Conservation (phyloP, 2,113 vertebrate genomes). For the Ovis canadensis region DNA sequence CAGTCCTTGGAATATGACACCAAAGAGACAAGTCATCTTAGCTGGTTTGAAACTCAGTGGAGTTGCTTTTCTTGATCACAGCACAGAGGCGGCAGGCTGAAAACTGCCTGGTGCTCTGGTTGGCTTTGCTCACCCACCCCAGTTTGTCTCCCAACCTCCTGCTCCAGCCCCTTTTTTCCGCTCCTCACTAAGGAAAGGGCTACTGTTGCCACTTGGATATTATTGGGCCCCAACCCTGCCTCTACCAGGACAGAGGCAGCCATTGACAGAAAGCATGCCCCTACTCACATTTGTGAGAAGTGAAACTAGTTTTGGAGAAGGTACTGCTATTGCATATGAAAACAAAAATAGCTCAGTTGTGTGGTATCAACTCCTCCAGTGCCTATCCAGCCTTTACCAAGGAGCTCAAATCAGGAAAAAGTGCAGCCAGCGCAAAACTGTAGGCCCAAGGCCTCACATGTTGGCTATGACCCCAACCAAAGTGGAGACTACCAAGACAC, state of each 20-base stretch:
- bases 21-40: background rate
- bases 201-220: background rate
- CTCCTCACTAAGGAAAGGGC: no score
- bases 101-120: background rate
- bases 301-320: background rate
- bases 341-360: background rate
- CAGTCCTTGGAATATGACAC: background rate
- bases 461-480: background rate
- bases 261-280: background rate
- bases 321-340: no score
- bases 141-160: background rate
- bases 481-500: background rate
- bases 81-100: background rate
- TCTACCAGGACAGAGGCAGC: background rate
- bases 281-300: background rate
- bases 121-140: background rate
- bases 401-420: background rate
- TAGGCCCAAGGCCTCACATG: background rate
- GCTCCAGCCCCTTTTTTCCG: background rate
- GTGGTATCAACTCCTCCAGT: background rate
- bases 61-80: background rate
- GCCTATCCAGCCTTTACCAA: background rate
- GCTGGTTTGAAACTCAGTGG: background rate
- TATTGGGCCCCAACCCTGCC: background rate
- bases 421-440: background rate